Evolutionary conservation across 2,888 invertebrate genomes (phyloP), one percentile per base, ranked within the genome.

Genomic region (Drosophila fungiperda): DNA sequence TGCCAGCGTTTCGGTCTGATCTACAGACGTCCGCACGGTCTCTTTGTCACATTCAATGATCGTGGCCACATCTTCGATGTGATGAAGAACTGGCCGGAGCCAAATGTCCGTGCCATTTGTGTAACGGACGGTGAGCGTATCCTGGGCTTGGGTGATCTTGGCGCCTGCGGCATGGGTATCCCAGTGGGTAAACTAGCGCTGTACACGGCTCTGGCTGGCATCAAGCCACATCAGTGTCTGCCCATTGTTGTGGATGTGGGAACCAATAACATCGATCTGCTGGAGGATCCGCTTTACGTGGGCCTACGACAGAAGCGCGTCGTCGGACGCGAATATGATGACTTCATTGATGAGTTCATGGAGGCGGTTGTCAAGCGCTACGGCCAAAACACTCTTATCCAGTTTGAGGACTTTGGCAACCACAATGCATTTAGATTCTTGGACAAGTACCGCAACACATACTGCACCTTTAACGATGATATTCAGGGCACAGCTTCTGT

Each of bases 391-490:
- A 97, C 97, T 1, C 94, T 98, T 29, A 95, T 96, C 58, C 95
- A 98, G 95, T 99, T 98, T 93, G 99, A 99, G 94, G 99, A 99
- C 93, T 99, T 99, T 93, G 99, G 98, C 48, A 97, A 99, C 90
- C 95, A 96, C 88, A 99, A 99, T 94, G 99, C 99, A n/a, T 99
- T 98, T 93, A 95, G 97, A 53, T 95, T 99, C 77, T 94, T 99
- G 68, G 97, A 97, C 90, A 98, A 97, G 93, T 99, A 99, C 94
- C 95, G 98, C 71, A 94, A 96, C 90, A 95, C 95, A 79, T 99
- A 98, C 93, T 99, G 99, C 93, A 99, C 99, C 29, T 99, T 99
- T 93, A 99, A 99, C 93, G 99, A 99, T 91, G 99, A 99, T 91
- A 99, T 99, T 91, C 99, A 99, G 93, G 98, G 99, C 81, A 98